Evolutionary conservation across 2,888 invertebrate species (phyloP).

Genomic region (Merodon equestris): DNA sequence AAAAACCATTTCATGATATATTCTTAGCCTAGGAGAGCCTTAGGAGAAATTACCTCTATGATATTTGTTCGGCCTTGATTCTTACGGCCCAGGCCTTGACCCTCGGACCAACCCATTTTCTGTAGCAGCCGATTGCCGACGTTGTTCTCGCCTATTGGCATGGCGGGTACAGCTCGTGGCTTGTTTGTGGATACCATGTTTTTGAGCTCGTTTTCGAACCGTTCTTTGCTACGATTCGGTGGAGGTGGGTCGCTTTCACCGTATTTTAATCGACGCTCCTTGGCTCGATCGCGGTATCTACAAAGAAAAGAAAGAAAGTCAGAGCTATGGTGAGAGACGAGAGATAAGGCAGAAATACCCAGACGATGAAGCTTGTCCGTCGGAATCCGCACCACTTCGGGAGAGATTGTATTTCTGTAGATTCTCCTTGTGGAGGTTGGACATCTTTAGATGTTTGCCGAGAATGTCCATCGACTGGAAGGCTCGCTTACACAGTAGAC

Average conservation of each 20-base stretch:
- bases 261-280: slow-evolving; percentile 95
- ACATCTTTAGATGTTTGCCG: slow-evolving; percentile 93
- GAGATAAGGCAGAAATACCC: slow-evolving; percentile 67
- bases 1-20: background rate
- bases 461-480: slow-evolving; percentile 94
- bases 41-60: slow-evolving; percentile 84
- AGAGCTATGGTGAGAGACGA: too few relatives aligned
- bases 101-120: slow-evolving; percentile 99
- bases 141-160: slow-evolving; percentile 88
- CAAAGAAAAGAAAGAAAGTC: background rate
- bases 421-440: slow-evolving; percentile 96
- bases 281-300: slow-evolving; percentile 95
- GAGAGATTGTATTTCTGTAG: slow-evolving; percentile 80
- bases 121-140: slow-evolving; percentile 97
- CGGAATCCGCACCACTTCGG: slow-evolving; percentile 61
- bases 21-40: too few relatives aligned
- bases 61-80: slow-evolving; percentile 96
- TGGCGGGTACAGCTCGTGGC: slow-evolving; percentile 75
- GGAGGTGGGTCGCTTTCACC: slow-evolving; percentile 89
- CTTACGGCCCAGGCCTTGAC: slow-evolving; percentile 94
- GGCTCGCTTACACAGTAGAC: slow-evolving; percentile 96
- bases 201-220: slow-evolving; percentile 82
- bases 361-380: slow-evolving; percentile 56
- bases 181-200: slow-evolving; percentile 77
- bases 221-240: slow-evolving; percentile 86